Percentiles rank a stretch among this genome's conserved stretches.
Evolutionary conservation across 2,797 vertebrate genomes (phyloP).

Genomic region (Triplophysa yarkandensis): DNA sequence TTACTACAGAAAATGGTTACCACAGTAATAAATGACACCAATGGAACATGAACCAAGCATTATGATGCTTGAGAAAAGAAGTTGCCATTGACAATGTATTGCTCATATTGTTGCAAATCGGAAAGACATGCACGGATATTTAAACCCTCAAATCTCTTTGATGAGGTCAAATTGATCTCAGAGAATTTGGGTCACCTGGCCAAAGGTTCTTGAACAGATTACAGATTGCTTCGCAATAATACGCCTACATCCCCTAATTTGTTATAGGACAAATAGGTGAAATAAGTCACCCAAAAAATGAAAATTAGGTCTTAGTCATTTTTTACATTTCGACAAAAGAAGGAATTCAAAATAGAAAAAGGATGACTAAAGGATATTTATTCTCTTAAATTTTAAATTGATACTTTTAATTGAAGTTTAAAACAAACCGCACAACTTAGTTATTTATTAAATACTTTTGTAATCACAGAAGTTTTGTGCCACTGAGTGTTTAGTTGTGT

Average conservation of each 20-base stretch:
- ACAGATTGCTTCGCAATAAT: neutral
- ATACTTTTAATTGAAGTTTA: too few species aligned
- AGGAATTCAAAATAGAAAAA: too few species aligned
- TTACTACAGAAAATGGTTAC: constrained; percentile 3
- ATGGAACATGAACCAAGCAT: neutral
- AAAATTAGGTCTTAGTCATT: too few species aligned
- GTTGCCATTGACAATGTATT: neutral
- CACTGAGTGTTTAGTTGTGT: constrained; percentile 13
- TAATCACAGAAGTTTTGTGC: too few species aligned
- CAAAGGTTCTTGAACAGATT: constrained; percentile 25
- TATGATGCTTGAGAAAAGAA: neutral
- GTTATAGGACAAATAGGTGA: neutral
- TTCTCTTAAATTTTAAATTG: too few species aligned
- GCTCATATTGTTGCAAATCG: constrained; percentile 8
- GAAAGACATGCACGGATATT: neutral
- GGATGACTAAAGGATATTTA: too few species aligned
- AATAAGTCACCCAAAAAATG: too few species aligned
- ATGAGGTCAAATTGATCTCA: constrained; percentile 32
- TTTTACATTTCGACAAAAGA: too few species aligned
- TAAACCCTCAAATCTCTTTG: constrained; percentile 35
- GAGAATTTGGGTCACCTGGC: constrained; percentile 34
- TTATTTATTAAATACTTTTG: too few species aligned
- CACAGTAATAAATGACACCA: constrained; percentile 1
- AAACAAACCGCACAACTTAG: too few species aligned
- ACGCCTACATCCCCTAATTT: neutral